These are phyloP conservation scores for Eulemur mongoz DNA, from an alignment of 2,797 vertebrate species.

Conservation along the genomic window DNA sequence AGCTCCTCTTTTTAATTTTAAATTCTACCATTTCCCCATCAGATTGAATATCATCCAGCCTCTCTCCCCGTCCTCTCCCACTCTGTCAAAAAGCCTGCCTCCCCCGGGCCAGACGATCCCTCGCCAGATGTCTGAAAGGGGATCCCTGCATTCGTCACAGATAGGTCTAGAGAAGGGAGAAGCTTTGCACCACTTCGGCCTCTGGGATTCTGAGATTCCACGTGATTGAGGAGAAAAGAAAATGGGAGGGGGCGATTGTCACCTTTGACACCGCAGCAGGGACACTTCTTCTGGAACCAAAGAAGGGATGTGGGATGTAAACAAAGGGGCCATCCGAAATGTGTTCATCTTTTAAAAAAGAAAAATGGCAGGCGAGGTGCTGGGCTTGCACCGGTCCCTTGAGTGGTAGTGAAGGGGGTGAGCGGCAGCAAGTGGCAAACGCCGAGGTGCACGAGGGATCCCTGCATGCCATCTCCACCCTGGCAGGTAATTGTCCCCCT, in stretches of 20 bases:
- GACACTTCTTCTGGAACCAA: not conserved
- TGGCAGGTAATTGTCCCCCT: not conserved
- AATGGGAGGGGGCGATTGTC: not conserved
- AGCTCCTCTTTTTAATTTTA: not conserved
- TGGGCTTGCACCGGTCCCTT: not conserved
- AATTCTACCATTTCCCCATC: not conserved
- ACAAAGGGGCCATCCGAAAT: not conserved
- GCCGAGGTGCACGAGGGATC: fast-evolving
- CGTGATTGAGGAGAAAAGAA: not conserved
- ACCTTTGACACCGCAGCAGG: not conserved
- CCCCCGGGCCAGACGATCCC: not conserved
- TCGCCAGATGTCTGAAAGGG: not conserved
- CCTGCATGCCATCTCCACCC: fast-evolving
- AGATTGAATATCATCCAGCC: not conserved
- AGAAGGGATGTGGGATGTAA: fast-evolving
- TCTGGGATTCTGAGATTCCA: not conserved
- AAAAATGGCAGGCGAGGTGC: not conserved
- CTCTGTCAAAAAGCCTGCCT: not conserved
- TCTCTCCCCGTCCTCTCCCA: not conserved
- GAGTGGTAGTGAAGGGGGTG: fast-evolving
- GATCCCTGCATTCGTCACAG: not conserved
- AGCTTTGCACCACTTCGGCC: not conserved
- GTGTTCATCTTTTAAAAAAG: not conserved
- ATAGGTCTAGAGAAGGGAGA: not conserved
- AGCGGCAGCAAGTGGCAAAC: not conserved